A percentile compares a stretch with the other conserved stretches of the same genome.
These are phyloP conservation scores for Berghia stephanieae DNA, from an alignment of 1,140 invertebrate species.

Conservation along the genomic window DNA sequence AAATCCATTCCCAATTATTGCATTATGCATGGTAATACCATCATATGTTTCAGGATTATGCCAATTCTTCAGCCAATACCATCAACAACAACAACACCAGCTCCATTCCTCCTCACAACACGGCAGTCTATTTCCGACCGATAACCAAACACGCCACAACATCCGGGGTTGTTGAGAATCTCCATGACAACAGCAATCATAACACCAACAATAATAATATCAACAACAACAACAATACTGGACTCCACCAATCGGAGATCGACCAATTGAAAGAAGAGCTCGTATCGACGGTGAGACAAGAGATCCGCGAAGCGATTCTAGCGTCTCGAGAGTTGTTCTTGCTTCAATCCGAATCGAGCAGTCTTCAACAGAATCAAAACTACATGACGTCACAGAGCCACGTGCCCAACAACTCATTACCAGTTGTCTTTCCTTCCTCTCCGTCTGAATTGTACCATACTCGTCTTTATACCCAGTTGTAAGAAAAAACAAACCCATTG, in stretches of 20 bases:
- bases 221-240: background rate
- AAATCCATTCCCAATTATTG: too few relatives aligned
- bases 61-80: too few relatives aligned
- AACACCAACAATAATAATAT: slow-evolving; percentile 20
- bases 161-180: slow-evolving; percentile 1
- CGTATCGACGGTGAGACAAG: slow-evolving; percentile 54
- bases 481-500: too few relatives aligned
- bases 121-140: slow-evolving; percentile 8
- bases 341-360: background rate
- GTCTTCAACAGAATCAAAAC: too few relatives aligned
- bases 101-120: background rate
- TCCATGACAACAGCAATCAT: slow-evolving; percentile 15
- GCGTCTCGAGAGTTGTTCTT: background rate
- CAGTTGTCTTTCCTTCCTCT: background rate
- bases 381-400: too few relatives aligned
- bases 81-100: too few relatives aligned
- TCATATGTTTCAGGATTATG: too few relatives aligned
- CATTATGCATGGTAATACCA: too few relatives aligned
- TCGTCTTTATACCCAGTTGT: slow-evolving; percentile 67
- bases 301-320: slow-evolving; percentile 55
- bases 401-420: too few relatives aligned
- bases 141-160: background rate
- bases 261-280: slow-evolving; percentile 64
- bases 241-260: slow-evolving; percentile 49
- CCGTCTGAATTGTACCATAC: slow-evolving; percentile 65